Evolutionary conservation across 2,888 invertebrate species (phyloP).

Genomic region (Pseudococcus jackbeardsleyi): DNA sequence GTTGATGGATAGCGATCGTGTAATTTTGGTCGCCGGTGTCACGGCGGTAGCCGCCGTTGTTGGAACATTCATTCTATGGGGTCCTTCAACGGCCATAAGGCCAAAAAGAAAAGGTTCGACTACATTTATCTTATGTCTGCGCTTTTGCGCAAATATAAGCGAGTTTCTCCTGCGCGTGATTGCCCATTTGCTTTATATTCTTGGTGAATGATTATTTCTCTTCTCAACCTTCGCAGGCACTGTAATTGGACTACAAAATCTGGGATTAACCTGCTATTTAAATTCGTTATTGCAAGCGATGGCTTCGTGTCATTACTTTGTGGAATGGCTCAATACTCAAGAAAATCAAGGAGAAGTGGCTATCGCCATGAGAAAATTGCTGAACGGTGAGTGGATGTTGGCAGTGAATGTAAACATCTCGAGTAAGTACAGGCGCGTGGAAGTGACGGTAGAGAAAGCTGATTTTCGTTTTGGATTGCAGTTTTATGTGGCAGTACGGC

Average conservation of each 20-base stretch:
- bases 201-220: not conserved
- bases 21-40: constrained; percentile 61
- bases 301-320: constrained; percentile 87
- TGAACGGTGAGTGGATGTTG: constrained; percentile 75
- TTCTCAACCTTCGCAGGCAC: constrained; percentile 73
- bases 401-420: no score
- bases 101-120: constrained; percentile 57
- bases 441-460: no score
- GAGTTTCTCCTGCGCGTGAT: not conserved
- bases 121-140: not conserved
- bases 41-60: constrained; percentile 62
- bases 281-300: constrained; percentile 92
- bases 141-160: no score
- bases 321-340: constrained; percentile 82
- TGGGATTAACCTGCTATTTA: constrained; percentile 93
- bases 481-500: constrained; percentile 76
- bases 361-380: constrained; percentile 80
- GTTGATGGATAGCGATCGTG: constrained; percentile 64
- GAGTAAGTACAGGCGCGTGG: no score
- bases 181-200: not conserved
- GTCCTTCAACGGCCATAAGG: constrained; percentile 55
- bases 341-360: constrained; percentile 80
- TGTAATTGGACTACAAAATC: constrained; percentile 88
- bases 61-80: constrained; percentile 64
- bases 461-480: constrained; percentile 68